phyloP scores from a whole-genome alignment of 1,140 invertebrate genomes.

The Papilio aristodemus region DNA sequence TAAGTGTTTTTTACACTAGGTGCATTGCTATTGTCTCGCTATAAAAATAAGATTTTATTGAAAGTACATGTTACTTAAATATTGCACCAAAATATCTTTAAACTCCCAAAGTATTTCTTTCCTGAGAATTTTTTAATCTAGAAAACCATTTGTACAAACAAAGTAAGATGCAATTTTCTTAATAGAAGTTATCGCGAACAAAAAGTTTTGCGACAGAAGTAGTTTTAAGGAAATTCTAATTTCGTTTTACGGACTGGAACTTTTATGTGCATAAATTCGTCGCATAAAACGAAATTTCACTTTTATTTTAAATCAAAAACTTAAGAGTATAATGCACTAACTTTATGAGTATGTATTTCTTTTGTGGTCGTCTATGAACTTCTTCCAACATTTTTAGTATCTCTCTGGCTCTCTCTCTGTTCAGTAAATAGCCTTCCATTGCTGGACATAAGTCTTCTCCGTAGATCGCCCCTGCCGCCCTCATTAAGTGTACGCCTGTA shows the following conservation, averaged over 20 bases:
- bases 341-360: too few relatives aligned
- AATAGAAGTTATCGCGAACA: slow-evolving; percentile 5
- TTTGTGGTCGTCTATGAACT: too few relatives aligned
- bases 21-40: too few relatives aligned
- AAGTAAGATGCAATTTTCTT: slow-evolving; percentile 13
- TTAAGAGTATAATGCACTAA: too few relatives aligned
- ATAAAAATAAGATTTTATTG: too few relatives aligned
- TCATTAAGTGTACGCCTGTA: too few relatives aligned
- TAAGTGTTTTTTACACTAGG: too few relatives aligned
- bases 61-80: not conserved
- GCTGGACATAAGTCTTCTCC: too few relatives aligned
- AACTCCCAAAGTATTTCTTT: not conserved
- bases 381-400: too few relatives aligned
- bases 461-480: too few relatives aligned
- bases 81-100: not conserved
- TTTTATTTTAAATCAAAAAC: not conserved
- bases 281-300: not conserved
- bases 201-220: slow-evolving; percentile 4
- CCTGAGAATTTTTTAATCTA: not conserved
- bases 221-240: slow-evolving; percentile 7
- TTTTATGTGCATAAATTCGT: not conserved
- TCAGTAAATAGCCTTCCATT: too few relatives aligned
- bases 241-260: not conserved
- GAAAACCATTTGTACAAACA: not conserved
- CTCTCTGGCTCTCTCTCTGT: too few relatives aligned